Conservation (phyloP, 1,140 invertebrate genomes). For the Carposina sasakii region DNA sequence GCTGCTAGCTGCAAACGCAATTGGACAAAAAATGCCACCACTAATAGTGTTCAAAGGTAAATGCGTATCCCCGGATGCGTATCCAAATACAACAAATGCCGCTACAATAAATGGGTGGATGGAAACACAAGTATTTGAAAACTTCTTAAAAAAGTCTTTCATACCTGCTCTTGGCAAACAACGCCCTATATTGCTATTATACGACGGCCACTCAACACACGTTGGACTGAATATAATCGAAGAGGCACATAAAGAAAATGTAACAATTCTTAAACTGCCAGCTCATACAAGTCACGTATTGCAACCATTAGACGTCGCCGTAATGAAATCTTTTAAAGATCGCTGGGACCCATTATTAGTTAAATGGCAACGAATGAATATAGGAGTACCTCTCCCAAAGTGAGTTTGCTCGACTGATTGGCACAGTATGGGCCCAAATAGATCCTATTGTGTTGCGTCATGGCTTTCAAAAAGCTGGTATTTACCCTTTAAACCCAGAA, state of each 20-base stretch:
- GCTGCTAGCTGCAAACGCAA: constrained; percentile 36
- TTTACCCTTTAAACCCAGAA: constrained; percentile 21
- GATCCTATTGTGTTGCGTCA: constrained; percentile 20
- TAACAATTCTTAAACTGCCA: constrained; percentile 31
- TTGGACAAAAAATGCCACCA: constrained; percentile 33
- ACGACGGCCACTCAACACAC: constrained; percentile 30
- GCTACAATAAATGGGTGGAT: constrained; percentile 28
- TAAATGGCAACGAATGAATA: constrained; percentile 30
- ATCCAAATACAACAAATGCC: constrained; percentile 21
- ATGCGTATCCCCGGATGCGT: constrained; percentile 22
- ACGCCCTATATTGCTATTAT: constrained; percentile 26
- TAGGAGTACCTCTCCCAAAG: constrained; percentile 23
- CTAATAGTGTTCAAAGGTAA: constrained; percentile 35
- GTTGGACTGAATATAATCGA: constrained; percentile 26
- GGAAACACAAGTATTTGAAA: constrained; percentile 18
- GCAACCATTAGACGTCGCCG: constrained; percentile 33
- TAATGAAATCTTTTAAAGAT: constrained; percentile 11
- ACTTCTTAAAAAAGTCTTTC: constrained; percentile 20
- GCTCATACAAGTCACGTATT: constrained; percentile 35
- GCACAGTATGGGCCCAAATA: constrained; percentile 16
- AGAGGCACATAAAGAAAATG: constrained; percentile 21
- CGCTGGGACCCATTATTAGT: constrained; percentile 21
- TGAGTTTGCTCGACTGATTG: constrained; percentile 21
- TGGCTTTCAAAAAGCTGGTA: constrained; percentile 36
- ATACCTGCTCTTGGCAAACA: constrained; percentile 17